phyloP scores from a whole-genome alignment of 2,113 vertebrate species.

The Entomyzon cyanotis region DNA sequence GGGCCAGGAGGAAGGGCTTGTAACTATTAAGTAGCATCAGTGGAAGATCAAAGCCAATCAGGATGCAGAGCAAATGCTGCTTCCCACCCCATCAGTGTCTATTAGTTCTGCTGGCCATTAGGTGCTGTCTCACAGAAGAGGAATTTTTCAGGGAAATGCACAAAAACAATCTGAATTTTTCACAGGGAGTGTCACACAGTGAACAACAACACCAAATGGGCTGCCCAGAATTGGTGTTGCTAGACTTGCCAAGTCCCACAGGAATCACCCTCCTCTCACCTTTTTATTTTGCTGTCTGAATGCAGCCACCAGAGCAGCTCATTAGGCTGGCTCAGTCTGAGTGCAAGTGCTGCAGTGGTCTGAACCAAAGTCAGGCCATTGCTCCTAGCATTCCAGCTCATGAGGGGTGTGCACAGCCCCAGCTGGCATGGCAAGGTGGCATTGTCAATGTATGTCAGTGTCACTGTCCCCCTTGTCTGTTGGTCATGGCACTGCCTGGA shows the following conservation, averaged over 20 bases:
- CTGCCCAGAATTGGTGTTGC: background rate
- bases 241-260: background rate
- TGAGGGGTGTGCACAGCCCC: background rate
- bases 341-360: rapidly evolving
- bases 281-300: background rate
- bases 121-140: background rate
- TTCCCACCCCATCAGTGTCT: background rate
- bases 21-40: background rate
- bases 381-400: rapidly evolving
- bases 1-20: background rate
- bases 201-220: background rate
- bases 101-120: rapidly evolving
- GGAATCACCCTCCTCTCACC: background rate
- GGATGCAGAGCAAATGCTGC: background rate
- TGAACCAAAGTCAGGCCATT: background rate
- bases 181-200: background rate
- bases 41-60: background rate
- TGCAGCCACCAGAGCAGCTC: background rate
- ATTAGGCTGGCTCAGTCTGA: rapidly evolving
- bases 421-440: background rate
- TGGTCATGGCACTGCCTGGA: background rate
- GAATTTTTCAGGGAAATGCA: background rate
- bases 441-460: rapidly evolving
- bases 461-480: background rate
- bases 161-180: background rate